Evolutionary conservation across 1,140 invertebrate genomes (phyloP).

Genomic region (Vanessa tameamea): DNA sequence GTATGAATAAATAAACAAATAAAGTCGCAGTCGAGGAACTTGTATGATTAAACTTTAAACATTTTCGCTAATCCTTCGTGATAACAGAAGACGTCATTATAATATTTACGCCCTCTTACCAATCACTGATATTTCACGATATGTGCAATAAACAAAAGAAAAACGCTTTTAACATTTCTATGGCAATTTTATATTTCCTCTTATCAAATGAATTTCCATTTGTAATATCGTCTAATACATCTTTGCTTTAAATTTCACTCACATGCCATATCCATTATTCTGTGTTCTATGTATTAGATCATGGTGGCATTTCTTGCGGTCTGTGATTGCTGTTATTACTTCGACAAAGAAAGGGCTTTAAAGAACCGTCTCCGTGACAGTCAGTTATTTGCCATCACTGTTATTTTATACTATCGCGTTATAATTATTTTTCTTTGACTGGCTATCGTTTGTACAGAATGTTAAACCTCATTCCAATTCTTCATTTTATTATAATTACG

Average conservation of each 20-base stretch:
- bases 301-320: constrained; percentile 20
- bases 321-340: constrained; percentile 22
- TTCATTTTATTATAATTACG: background rate
- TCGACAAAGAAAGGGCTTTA: constrained; percentile 8
- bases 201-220: too few species aligned
- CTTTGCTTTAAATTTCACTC: background rate
- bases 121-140: too few species aligned
- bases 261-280: background rate
- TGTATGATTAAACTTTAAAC: too few species aligned
- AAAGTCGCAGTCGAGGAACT: too few species aligned
- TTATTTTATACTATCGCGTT: constrained; percentile 22
- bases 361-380: constrained; percentile 17
- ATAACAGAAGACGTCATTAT: too few species aligned
- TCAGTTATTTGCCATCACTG: constrained; percentile 26
- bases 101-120: too few species aligned
- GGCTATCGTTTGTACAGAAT: constrained; percentile 28
- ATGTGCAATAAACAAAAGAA: too few species aligned
- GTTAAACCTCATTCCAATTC: constrained; percentile 9
- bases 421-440: constrained; percentile 28
- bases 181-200: too few species aligned
- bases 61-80: too few species aligned
- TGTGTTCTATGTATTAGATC: background rate
- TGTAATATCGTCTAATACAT: too few species aligned
- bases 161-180: too few species aligned
- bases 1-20: too few species aligned